Conservation (phyloP, 1,140 invertebrate species). For the Hylyphantes graminicola region DNA sequence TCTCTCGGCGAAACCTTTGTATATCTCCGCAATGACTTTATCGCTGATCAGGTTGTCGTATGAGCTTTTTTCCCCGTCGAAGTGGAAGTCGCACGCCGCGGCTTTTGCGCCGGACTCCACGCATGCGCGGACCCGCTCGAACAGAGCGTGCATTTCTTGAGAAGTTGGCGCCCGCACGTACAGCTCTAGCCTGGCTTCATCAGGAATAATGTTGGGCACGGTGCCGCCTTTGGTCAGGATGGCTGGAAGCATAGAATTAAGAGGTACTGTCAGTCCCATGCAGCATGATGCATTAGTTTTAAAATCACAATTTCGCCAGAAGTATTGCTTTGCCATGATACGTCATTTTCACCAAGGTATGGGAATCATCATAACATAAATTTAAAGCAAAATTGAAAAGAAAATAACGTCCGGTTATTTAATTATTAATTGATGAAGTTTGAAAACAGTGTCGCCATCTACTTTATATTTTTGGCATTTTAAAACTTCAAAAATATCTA, state of each 20-base stretch:
- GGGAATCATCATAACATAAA: no score
- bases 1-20: background rate
- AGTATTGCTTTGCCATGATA: no score
- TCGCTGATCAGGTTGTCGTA: background rate
- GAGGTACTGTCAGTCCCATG: no score
- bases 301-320: no score
- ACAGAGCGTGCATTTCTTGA: constrained; percentile 64
- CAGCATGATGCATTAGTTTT: no score
- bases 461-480: no score
- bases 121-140: background rate
- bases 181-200: constrained; percentile 65
- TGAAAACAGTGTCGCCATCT: no score
- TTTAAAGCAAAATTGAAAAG: no score
- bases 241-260: constrained; percentile 13
- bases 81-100: background rate
- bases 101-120: background rate
- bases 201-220: constrained; percentile 68
- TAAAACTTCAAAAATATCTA: no score
- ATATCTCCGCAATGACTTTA: background rate
- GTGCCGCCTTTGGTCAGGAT: constrained; percentile 67
- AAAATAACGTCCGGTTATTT: no score
- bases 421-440: no score
- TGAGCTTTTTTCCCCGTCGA: background rate
- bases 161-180: constrained; percentile 65
- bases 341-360: no score